Percentiles rank a stretch among this genome's conserved stretches.
Evolutionary conservation across 1,140 invertebrate genomes (phyloP).

Genomic region (Drosophila simulans): DNA sequence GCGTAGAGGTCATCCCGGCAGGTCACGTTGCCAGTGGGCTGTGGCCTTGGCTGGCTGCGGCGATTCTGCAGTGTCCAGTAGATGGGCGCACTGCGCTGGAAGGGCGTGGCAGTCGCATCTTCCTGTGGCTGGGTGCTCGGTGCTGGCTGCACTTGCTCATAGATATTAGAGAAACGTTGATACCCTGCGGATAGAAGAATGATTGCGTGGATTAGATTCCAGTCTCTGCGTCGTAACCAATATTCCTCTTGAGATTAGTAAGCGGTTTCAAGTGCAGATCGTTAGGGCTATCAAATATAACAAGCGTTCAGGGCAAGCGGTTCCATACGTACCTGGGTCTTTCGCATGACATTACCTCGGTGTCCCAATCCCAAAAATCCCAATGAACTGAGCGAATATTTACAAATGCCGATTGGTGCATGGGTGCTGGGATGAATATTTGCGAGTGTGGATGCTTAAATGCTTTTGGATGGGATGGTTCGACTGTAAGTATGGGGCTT

Average conservation of each 20-base stretch:
- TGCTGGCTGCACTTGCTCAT: conserved; percentile 77
- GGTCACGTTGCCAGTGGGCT: conserved; percentile 37
- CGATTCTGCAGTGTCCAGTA: conserved; percentile 85
- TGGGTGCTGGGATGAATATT: conserved; percentile 36
- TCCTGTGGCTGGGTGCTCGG: conserved; percentile 34
- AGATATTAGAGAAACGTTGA: conserved; percentile 84
- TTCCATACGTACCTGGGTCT: conserved; percentile 53
- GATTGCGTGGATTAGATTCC: conserved; percentile 2
- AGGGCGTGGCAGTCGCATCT: conserved; percentile 60
- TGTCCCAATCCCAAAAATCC: conserved; percentile 11
- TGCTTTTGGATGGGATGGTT: conserved; percentile 24
- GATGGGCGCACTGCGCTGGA: conserved; percentile 77
- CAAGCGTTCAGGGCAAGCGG: conserved; percentile 54
- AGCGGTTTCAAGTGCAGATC: conserved; percentile 38
- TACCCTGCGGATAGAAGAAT: conserved; percentile 56
- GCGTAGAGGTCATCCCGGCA: conserved; percentile 83
- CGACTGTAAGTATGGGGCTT: conserved; percentile 16
- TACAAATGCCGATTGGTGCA: conserved; percentile 44
- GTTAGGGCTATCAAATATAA: conserved; percentile 22
- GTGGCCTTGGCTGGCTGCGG: conserved; percentile 62
- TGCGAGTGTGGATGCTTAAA: conserved; percentile 25
- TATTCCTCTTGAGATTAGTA: conserved; percentile 29
- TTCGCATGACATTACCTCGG: conserved; percentile 32
- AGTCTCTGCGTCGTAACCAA: too few species aligned
- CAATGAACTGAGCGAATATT: conserved; percentile 33